phyloP scores from a whole-genome alignment of 2,113 vertebrate species.

The Ornithorhynchus anatinus region DNA sequence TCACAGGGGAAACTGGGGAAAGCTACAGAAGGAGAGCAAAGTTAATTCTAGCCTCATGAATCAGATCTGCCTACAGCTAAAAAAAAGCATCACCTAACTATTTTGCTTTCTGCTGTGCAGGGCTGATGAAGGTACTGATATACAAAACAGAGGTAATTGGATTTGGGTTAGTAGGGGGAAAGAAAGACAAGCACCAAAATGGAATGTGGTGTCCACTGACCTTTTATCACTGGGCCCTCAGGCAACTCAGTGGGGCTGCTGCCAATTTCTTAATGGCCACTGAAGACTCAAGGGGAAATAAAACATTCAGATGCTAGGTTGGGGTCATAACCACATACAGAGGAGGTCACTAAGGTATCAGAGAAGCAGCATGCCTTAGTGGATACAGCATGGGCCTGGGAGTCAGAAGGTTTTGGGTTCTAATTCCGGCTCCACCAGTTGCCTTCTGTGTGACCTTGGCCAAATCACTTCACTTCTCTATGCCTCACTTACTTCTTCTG shows the following conservation, averaged over 20 bases:
- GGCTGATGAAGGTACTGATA: slow-evolving; percentile 61
- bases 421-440: too few relatives aligned
- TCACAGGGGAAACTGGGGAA: slow-evolving; percentile 39
- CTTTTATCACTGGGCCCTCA: slow-evolving; percentile 51
- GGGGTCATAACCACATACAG: too few relatives aligned
- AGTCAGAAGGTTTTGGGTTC: too few relatives aligned
- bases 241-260: slow-evolving; percentile 42
- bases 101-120: slow-evolving; percentile 52
- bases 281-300: slow-evolving; percentile 20
- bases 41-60: slow-evolving; percentile 76
- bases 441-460: too few relatives aligned
- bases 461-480: too few relatives aligned
- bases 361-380: too few relatives aligned
- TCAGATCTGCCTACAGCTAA: slow-evolving; percentile 64
- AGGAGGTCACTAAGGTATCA: too few relatives aligned
- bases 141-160: slow-evolving; percentile 62
- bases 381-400: too few relatives aligned
- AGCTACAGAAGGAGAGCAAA: slow-evolving; percentile 54
- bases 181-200: slow-evolving; percentile 14
- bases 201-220: slow-evolving; percentile 56
- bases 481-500: too few relatives aligned
- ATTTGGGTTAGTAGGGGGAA: slow-evolving; percentile 36
- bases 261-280: slow-evolving; percentile 42
- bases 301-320: too few relatives aligned
- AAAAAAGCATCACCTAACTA: slow-evolving; percentile 59